Percentiles rank a stretch among this genome's conserved stretches.
Conservation (phyloP, 2,113 vertebrate genomes). For the Bujurquina vittata region DNA sequence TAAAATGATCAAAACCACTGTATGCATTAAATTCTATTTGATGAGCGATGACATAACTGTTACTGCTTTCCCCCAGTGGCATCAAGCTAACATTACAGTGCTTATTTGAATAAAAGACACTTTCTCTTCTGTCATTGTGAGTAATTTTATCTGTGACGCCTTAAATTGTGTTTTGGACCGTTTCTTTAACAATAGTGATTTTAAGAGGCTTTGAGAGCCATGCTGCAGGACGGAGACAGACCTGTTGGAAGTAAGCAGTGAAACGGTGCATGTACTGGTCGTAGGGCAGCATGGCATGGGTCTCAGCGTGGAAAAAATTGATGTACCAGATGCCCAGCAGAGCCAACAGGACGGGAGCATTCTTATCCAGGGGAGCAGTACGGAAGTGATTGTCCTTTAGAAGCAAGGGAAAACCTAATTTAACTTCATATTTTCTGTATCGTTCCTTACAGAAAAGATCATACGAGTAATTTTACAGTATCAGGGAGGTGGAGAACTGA, state of each 20-base stretch:
- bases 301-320: slow-evolving; percentile 94
- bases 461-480: neutral
- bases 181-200: neutral
- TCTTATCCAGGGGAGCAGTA: slow-evolving; percentile 89
- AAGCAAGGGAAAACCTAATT: neutral
- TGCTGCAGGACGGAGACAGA: slow-evolving; percentile 49
- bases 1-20: neutral
- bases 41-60: neutral
- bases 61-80: too few relatives aligned
- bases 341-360: slow-evolving; percentile 89
- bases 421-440: neutral
- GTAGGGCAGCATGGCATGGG: slow-evolving; percentile 93
- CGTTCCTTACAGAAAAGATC: neutral
- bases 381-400: slow-evolving; percentile 93
- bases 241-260: slow-evolving; percentile 99
- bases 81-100: neutral
- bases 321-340: slow-evolving; percentile 97
- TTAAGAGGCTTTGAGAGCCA: neutral
- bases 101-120: neutral
- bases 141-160: too few relatives aligned
- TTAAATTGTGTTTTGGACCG: neutral
- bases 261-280: slow-evolving; percentile 99
- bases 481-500: neutral
- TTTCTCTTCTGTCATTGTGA: neutral
- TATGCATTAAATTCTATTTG: neutral